These are phyloP conservation scores for Acronicta alni DNA, from an alignment of 2,888 invertebrate genomes.

Conservation along the genomic window DNA sequence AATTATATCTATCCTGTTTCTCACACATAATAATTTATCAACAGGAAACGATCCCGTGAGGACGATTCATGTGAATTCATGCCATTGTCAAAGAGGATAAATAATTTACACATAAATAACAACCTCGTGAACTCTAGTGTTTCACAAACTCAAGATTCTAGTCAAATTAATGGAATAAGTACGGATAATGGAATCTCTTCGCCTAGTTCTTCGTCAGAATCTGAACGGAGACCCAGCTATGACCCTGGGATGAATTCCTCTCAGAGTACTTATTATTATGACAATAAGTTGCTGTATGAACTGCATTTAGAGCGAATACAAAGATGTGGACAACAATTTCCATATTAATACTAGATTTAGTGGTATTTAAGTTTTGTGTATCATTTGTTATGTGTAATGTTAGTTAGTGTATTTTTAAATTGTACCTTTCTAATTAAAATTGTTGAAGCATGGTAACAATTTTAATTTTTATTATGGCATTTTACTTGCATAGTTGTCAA, in stretches of 20 bases:
- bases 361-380: conserved; percentile 68
- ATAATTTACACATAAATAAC: conserved; percentile 95
- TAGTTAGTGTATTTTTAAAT: conserved; percentile 62
- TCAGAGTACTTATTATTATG: conserved; percentile 96
- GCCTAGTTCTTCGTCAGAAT: conserved; percentile 73
- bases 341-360: conserved; percentile 71
- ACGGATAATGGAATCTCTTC: conserved; percentile 76
- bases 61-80: conserved; percentile 95
- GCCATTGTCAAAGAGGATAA: conserved; percentile 96
- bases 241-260: conserved; percentile 93
- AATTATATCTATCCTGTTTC: neutral
- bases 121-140: conserved; percentile 71
- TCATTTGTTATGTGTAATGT: conserved; percentile 65
- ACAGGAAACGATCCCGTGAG: conserved; percentile 94
- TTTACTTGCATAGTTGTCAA: conserved; percentile 37
- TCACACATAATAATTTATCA: conserved; percentile 8
- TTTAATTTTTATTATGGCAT: conserved; percentile 52
- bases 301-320: conserved; percentile 94
- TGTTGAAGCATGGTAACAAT: conserved; percentile 55
- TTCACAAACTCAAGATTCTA: conserved; percentile 71
- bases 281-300: conserved; percentile 96
- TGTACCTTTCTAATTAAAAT: conserved; percentile 63
- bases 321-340: conserved; percentile 89
- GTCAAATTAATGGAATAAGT: conserved; percentile 72
- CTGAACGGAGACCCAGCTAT: conserved; percentile 88